Percentiles rank a stretch among this genome's conserved stretches.
Evolutionary conservation across 2,797 vertebrate genomes (phyloP).

Genomic region (Hozukius guyotensis): DNA sequence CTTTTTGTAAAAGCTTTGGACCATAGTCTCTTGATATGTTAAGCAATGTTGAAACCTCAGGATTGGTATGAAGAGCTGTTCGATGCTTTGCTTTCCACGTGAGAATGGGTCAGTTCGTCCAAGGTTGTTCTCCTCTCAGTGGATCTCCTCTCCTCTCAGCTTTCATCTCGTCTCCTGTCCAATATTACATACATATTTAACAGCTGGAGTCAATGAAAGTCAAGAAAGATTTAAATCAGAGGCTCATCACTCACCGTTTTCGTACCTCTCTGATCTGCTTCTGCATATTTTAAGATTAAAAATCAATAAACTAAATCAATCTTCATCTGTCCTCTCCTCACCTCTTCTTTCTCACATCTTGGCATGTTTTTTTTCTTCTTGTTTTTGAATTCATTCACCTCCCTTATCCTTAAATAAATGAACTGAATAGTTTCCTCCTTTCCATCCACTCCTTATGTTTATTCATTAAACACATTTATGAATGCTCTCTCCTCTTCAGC

Average conservation of each 20-base stretch:
- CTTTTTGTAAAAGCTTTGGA: background rate
- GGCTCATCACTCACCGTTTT: background rate
- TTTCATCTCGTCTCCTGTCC: conserved; percentile 10
- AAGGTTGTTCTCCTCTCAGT: background rate
- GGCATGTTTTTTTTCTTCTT: background rate
- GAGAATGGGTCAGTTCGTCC: background rate
- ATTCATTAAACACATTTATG: background rate
- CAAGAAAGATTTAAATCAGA: conserved; percentile 12
- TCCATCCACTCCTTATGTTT: no score
- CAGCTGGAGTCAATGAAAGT: conserved; percentile 24
- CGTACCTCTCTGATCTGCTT: background rate
- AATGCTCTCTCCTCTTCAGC: no score
- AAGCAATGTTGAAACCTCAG: no score
- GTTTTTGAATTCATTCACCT: background rate
- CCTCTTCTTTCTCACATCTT: background rate
- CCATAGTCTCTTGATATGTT: background rate
- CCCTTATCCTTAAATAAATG: background rate
- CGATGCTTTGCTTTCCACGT: background rate
- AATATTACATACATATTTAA: conserved; percentile 34
- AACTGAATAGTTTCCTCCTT: background rate
- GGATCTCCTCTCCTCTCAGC: background rate
- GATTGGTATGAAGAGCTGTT: background rate
- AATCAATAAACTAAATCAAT: conserved; percentile 3
- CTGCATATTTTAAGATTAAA: conserved; percentile 14
- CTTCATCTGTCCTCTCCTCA: background rate